Base-by-base conservation (phyloP, 2,113 vertebrate species). In the Salvelinus sp. region DNA sequence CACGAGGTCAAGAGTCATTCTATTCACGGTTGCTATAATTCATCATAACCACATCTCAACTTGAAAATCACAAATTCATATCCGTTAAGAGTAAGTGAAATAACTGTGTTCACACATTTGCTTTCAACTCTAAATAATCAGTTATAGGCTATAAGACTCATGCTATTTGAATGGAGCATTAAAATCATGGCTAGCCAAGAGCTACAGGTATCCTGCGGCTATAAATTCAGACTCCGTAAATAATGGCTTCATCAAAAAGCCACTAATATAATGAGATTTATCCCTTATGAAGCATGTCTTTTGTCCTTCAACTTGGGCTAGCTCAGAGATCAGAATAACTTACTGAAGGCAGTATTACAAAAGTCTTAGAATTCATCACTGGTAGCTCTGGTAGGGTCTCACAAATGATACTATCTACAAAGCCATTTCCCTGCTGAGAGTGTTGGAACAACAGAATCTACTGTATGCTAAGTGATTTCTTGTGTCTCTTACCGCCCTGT, bases 181-280 rank as follows among this genome's bases (percentile, higher is more conserved):
- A 23, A 25, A 66, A 22, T 10, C 64, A 66, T 66, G 27, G 25
- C 13, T 16, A 20, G 65, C 16, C 27, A 33, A 7, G 16, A 13
- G 44, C 27, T 71, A n/a, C 23, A 63, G 38, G 1, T 16, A 5
- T 16, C 25, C 25, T 5, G 16, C 23, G 7, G 2, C 16, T 33
- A 28, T 16, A 60, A 63, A 75, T 68, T 50, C 48, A 54, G 48
- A 54, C 48, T 54, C 58, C 58, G 60, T 67, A 77, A 81, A 76
- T 73, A 82, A 73, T 44, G 65, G 30, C 82, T 74, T 64, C 25
- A 70, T 75, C 76, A 63, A 75, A 70, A 69, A 70, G 44, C 54
- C 70, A 69, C 63, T 33, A 64, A 75, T 75, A 69, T 79, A 82
- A 85, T 80, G 63, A 82, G 73, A 85, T 83, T 79, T 80, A 77